Evolutionary conservation across 2,113 vertebrate genomes (phyloP), one percentile per base, ranked within the genome.

Genomic region (Tetraodon nigroviridis): DNA sequence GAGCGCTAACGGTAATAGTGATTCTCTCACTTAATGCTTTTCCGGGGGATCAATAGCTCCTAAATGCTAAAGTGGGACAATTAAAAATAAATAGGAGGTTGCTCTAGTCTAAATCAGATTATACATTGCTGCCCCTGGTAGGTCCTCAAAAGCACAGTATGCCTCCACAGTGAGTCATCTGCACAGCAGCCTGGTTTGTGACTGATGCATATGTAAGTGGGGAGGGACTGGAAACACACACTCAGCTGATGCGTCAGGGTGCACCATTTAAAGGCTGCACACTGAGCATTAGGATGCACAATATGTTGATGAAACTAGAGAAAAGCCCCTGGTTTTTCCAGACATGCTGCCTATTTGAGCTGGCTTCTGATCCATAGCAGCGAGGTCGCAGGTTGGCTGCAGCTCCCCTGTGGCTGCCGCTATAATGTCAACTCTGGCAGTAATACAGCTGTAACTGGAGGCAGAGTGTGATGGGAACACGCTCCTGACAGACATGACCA

Each of bases 61-160:
- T 95, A 97, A 96, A 95, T 93, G 92, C 92, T 94, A 94, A 92
- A 93, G 94, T 94, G 94, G 93, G 93, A 95, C 94, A 98, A 97
- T 98, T 97, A 96, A 95, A 95, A 94, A 91, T 90, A 90, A 91
- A 92, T 90, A 90, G 84, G 80, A 83, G 89, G 85, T 86, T 85
- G 83, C 86, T 89, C 76, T 81, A 85, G 89, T 89, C 83, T 88
- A 88, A 90, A 91, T 91, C 86, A 89, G 88, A 90, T 91, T 91
- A 91, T 88, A 87, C 88, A 76, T 88, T 68, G 74, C 86, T 80
- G 82, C 86, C 87, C 85, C 86, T 88, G 84, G 85, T 84, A 87
- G 89, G 78, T 83, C 85, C 90, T 91, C 88, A 91, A 90, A 90
- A 90, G 89, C 89, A 89, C 87, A 90, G 90, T 91, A 88, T 89